Base-by-base conservation (phyloP, 35 echinoderm and acorn worm species). In the Stichopus chloronotus region DNA sequence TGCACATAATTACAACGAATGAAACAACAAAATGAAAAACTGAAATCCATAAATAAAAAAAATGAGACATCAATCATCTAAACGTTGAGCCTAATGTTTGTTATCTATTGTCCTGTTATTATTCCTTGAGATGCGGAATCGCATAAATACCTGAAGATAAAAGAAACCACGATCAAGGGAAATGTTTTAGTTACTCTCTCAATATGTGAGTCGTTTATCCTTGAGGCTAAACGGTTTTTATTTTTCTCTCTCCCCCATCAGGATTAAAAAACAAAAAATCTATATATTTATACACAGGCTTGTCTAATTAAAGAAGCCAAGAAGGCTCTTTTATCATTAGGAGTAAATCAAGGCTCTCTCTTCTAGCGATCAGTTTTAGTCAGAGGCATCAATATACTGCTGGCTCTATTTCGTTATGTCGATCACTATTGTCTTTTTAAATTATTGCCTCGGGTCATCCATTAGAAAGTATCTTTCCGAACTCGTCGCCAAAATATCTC, bases 391-490 rank as follows among this genome's bases (percentile, higher is more conserved):
- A 14, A 74, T 20, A 74, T 19, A 19, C 69, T 74, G 30, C 69
- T 85, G 56, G 54, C 58, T 58, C 82, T 56, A 4, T 19, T 85
- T 85, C 23, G 56, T 43, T 56, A 58, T 85, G 82, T 85, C 57
- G 57, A 85, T 56, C 19, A 85, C 82, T 58, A 85, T 85, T 85
- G 82, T 85, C 82, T 85, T 85, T 43, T 14, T 74, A 85, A 85
- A 85, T 85, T 56, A 85, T 85, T 58, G 82, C 82, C 82, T 85
- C 20, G 24, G 82, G 82, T 58, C 13, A 21, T 85, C 82, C 55
- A 85, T 85, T 85, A 85, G 57, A 85, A 85, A 53, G 22, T 74
- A 20, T 74, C 69, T 74, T 74, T 74, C 22, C 69, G 10, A 53
- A 56, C 82, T 85, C 82, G 52, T 78, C 57, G 55, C 9, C 43